Base-by-base conservation (phyloP, 2,797 vertebrate genomes). In the Premnoplex brunnescens region DNA sequence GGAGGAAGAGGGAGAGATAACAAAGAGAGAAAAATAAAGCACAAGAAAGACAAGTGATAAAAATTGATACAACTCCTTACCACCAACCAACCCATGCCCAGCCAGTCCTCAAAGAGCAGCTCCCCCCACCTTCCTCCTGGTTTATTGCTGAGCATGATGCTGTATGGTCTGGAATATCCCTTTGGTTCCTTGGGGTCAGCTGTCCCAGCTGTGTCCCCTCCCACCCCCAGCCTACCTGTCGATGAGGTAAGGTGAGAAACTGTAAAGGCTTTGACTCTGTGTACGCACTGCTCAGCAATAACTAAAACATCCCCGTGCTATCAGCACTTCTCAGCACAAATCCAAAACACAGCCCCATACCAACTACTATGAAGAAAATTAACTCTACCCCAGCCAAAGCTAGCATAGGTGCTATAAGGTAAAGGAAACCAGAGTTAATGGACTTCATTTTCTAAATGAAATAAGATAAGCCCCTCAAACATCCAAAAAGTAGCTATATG, bases 141-240 rank as follows among this genome's bases (percentile, higher is more conserved):
- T 32, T 78, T 71, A 54, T 27, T 72, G n/a, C 30, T 64, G 58
- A 84, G 34, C 30, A 64, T 0, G 7, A 48, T 5, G 1, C 11
- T 22, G 3, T 8, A n/a, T 3, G 5, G 41, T 26, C 2, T 4
- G 21, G 52, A 27, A 39, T 21, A 69, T 13, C 36, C 41, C 63
- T 76, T 19, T 51, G 49, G 36, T 20, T 36, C n/a, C 30, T 7
- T 64, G 22, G 16, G 62, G 41, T 44, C 30, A n/a, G 60, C 21
- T 63, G 60, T 43, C 36, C 30, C 6, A 36, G 39, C 52, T 28
- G 10, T 48, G 36, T 32, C 6, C 30, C 11, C 41, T 82, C 71
- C 4, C 62, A 8, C 17, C 36, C 36, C 43, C 62, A 71, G 37
- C 52, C 72, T 23, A 1, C 37, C n/a, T 1, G 0, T 19, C 54